Evolutionary conservation across 2,113 vertebrate genomes (phyloP).

Genomic region (Suncus etruscus): DNA sequence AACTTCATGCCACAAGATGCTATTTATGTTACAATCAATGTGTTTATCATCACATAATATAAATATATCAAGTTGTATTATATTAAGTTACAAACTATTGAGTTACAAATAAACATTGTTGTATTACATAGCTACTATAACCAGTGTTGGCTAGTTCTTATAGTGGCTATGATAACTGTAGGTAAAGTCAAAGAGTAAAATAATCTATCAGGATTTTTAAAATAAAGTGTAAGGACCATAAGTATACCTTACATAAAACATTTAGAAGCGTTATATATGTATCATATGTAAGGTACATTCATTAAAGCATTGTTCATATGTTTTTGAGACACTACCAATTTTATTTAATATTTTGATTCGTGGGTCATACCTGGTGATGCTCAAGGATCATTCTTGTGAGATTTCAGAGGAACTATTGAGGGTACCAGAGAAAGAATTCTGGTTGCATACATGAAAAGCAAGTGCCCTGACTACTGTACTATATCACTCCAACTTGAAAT

Average conservation of each 20-base stretch:
- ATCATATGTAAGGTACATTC: not conserved
- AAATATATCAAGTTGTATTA: not conserved
- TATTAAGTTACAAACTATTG: not conserved
- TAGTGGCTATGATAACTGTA: too few species aligned
- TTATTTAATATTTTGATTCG: too few species aligned
- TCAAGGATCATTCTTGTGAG: too few species aligned
- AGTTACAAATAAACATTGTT: not conserved
- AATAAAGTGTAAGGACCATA: slow-evolving; percentile 3
- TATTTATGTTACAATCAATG: not conserved
- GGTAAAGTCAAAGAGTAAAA: not conserved
- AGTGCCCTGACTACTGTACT: too few species aligned
- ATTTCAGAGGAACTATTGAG: too few species aligned
- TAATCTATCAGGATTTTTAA: slow-evolving; percentile 6
- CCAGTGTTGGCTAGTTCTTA: not conserved
- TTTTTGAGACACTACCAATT: not conserved
- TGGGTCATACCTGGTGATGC: too few species aligned
- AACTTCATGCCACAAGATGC: not conserved
- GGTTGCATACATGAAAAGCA: too few species aligned
- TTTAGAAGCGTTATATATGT: not conserved
- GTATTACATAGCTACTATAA: not conserved
- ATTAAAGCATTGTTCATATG: not conserved
- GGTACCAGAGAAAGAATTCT: too few species aligned
- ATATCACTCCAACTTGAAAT: not conserved
- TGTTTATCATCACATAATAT: not conserved
- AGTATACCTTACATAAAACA: not conserved